These are phyloP conservation scores for Pangasius macronema DNA, from an alignment of 2,797 vertebrate species.

Conservation along the genomic window DNA sequence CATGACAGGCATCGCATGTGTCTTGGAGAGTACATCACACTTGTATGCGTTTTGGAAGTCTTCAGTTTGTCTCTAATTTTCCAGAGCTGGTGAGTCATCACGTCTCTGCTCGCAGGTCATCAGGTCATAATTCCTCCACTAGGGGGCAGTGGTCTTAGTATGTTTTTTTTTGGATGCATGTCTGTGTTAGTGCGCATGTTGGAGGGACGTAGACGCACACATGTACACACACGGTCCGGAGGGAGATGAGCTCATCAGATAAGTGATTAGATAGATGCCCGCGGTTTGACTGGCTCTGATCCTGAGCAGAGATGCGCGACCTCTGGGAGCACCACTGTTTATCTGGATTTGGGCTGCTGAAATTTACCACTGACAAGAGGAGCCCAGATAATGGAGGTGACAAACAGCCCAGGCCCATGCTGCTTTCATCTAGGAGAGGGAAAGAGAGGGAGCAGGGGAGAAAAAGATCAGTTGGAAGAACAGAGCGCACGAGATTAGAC, in stretches of 20 bases:
- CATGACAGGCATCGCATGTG: neutral
- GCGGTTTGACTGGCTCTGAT: slow-evolving; percentile 70
- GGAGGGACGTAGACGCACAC: neutral
- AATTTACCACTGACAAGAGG: slow-evolving; percentile 72
- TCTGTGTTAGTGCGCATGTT: slow-evolving; percentile 16
- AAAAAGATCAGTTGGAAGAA: slow-evolving; percentile 66
- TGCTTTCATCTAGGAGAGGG: slow-evolving; percentile 65
- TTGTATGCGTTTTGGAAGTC: neutral
- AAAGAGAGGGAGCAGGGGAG: slow-evolving; percentile 37
- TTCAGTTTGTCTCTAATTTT: neutral
- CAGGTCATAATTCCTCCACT: slow-evolving; percentile 48
- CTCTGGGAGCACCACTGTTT: slow-evolving; percentile 68
- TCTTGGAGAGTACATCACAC: neutral
- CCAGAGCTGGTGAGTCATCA: slow-evolving; percentile 17
- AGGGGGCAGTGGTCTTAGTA: slow-evolving; percentile 50
- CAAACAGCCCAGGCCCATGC: slow-evolving; percentile 66
- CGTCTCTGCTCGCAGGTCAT: slow-evolving; percentile 29
- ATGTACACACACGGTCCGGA: slow-evolving; percentile 21
- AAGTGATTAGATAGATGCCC: slow-evolving; percentile 73
- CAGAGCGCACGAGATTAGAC: slow-evolving; percentile 70
- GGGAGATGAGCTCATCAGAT: slow-evolving; percentile 69
- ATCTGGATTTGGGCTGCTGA: slow-evolving; percentile 71
- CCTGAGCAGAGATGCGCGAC: slow-evolving; percentile 69
- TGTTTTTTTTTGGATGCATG: slow-evolving; percentile 3
- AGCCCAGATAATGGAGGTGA: slow-evolving; percentile 69